Evolutionary conservation across 2,113 vertebrate genomes (phyloP), one percentile per base, ranked within the genome.

Genomic region (Penelope pileata): DNA sequence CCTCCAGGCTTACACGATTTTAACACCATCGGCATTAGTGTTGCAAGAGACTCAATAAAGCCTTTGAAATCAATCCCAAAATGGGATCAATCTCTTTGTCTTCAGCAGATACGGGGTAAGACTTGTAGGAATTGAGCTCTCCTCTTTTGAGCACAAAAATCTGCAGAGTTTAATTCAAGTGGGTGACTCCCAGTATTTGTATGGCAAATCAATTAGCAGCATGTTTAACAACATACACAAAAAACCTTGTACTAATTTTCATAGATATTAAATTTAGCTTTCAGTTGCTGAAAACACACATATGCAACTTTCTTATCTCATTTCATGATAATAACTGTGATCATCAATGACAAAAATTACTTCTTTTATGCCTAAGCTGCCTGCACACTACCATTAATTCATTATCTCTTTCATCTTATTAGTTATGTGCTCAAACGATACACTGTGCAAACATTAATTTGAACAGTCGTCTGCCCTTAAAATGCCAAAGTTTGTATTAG

Each of bases 401-500:
- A 93, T 95, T 96, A 91, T 63, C 32, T 69, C 69, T 94, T 96
- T 94, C 72, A 94, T 91, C 92, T 96, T 88, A 86, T 94, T 93
- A 88, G 70, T 73, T 89, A 60, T 34, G 29, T 74, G 63, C 72
- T 81, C 90, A 83, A 75, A 78, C 51, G 64, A 42, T 73, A 81
- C 73, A 85, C 90, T 79, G 40, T 7, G 16, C 70, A 93, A 95
- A 96, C 63, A 90, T 53, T 88, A 87, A 92, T 97, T 93, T 78
- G 84, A 97, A 80, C 32, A 84, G 93, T 92, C 88, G 94, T 69
- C 94, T 96, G 93, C 89, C 70, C 93, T 94, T 82, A 67, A 93
- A 96, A 83, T 91, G 83, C 86, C 45, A 48, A 95, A 94, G 70
- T 88, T 85, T 58, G 77, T 84, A 76, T 90, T 74, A 53, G 78